Evolutionary conservation across 2,888 invertebrate species (phyloP).

Genomic region (Hemistola chrysoprasaria): DNA sequence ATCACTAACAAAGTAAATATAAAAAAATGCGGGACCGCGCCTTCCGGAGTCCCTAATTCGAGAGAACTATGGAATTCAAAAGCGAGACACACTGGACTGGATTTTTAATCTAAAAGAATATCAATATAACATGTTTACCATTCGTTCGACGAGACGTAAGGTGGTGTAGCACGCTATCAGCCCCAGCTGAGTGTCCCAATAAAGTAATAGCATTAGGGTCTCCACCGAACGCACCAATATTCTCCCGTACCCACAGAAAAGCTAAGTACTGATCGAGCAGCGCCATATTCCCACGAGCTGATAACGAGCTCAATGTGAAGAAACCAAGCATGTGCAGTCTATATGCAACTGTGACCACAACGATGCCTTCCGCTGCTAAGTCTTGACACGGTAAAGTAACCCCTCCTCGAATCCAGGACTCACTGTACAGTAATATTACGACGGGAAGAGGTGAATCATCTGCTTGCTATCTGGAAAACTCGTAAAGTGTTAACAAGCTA

Average conservation of each 20-base stretch:
- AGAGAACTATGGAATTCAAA: no score
- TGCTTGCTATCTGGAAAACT: slow-evolving; percentile 66
- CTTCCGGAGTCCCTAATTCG: no score
- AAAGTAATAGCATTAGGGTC: slow-evolving; percentile 90
- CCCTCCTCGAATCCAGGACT: slow-evolving; percentile 80
- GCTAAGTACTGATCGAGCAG: slow-evolving; percentile 93
- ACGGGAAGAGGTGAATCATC: slow-evolving; percentile 84
- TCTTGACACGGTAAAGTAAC: slow-evolving; percentile 85
- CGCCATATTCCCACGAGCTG: slow-evolving; percentile 91
- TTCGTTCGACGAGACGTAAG: slow-evolving; percentile 85
- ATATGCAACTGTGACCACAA: slow-evolving; percentile 87
- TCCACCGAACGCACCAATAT: slow-evolving; percentile 91
- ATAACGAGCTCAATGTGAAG: slow-evolving; percentile 78
- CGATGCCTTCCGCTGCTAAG: slow-evolving; percentile 86
- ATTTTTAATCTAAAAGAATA: slow-evolving; percentile 1
- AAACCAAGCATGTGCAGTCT: slow-evolving; percentile 87
- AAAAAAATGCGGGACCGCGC: no score
- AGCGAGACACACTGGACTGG: no score
- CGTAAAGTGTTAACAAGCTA: slow-evolving; percentile 11
- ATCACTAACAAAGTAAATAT: no score
- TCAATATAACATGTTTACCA: no score
- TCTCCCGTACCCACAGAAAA: slow-evolving; percentile 88
- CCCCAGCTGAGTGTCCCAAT: slow-evolving; percentile 91
- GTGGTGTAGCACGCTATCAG: slow-evolving; percentile 85
- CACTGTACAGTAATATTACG: slow-evolving; percentile 86